phyloP scores from a whole-genome alignment of 2,797 vertebrate species.

The Erithacus rubecula region DNA sequence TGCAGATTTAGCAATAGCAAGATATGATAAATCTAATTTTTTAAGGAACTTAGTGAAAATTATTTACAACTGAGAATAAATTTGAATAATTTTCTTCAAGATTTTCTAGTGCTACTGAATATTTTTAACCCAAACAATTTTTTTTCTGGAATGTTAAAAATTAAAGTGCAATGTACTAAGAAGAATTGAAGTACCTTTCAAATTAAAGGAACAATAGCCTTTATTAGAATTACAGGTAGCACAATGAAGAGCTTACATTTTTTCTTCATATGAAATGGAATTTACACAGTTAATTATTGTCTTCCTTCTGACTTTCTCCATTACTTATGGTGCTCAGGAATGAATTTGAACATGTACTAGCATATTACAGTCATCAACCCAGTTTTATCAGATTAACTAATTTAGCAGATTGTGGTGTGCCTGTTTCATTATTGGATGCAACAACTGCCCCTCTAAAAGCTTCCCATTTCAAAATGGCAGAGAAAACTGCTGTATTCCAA shows the following conservation, averaged over 20 bases:
- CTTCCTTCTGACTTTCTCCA: neutral
- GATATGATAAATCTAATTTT: neutral
- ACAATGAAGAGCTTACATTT: neutral
- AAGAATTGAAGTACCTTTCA: neutral
- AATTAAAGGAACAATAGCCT: neutral
- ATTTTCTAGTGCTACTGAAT: neutral
- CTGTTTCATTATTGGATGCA: neutral
- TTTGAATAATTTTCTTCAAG: neutral
- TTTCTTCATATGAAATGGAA: neutral
- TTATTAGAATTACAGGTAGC: neutral
- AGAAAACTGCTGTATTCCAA: neutral
- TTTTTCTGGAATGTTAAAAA: neutral
- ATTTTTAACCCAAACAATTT: neutral
- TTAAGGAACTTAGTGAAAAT: neutral
- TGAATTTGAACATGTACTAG: neutral
- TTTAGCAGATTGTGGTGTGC: neutral
- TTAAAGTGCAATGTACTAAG: neutral
- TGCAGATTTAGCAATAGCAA: neutral
- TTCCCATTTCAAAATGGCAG: neutral
- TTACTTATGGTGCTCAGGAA: neutral
- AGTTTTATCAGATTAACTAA: neutral
- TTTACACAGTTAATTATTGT: neutral
- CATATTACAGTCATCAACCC: neutral
- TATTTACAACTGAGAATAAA: neutral
- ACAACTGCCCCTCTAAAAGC: neutral